Evolutionary conservation across 2,797 vertebrate genomes (phyloP).

Genomic region (Ptychadena robeensis): DNA sequence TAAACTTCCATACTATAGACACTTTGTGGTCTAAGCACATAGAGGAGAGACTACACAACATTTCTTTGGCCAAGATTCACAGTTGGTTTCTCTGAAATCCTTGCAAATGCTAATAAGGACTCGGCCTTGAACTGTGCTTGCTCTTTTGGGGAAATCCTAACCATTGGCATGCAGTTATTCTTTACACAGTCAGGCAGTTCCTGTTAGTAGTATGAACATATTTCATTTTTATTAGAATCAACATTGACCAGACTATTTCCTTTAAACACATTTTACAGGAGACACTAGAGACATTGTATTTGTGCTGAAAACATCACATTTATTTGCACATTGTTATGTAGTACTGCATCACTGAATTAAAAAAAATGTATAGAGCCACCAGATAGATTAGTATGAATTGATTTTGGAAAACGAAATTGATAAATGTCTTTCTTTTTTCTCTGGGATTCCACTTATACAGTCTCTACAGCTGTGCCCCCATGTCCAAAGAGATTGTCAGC

Average conservation of each 20-base stretch:
- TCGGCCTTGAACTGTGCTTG: constrained; percentile 67
- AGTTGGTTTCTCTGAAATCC: constrained; percentile 64
- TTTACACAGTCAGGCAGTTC: constrained; percentile 9
- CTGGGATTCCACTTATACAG: no score
- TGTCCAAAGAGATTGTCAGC: no score
- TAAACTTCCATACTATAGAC: background rate
- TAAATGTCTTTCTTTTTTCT: no score
- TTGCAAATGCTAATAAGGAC: constrained; percentile 70
- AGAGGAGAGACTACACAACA: constrained; percentile 62
- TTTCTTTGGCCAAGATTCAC: constrained; percentile 63
- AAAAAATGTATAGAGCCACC: no score
- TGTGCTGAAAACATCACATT: background rate
- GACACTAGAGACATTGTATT: background rate
- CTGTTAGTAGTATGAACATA: constrained; percentile 18
- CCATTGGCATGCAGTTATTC: constrained; percentile 43
- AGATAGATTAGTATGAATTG: no score
- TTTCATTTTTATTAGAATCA: background rate
- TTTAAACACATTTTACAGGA: background rate
- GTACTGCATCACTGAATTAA: no score
- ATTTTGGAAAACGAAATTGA: no score
- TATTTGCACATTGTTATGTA: no score
- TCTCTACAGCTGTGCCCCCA: no score
- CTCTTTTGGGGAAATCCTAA: constrained; percentile 68
- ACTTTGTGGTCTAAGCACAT: constrained; percentile 53
- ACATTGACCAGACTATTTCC: background rate